A percentile compares a stretch with the other conserved stretches of the same genome.
These are phyloP conservation scores for Rhagonycha fulva DNA, from an alignment of 2,888 invertebrate species.

Conservation along the genomic window DNA sequence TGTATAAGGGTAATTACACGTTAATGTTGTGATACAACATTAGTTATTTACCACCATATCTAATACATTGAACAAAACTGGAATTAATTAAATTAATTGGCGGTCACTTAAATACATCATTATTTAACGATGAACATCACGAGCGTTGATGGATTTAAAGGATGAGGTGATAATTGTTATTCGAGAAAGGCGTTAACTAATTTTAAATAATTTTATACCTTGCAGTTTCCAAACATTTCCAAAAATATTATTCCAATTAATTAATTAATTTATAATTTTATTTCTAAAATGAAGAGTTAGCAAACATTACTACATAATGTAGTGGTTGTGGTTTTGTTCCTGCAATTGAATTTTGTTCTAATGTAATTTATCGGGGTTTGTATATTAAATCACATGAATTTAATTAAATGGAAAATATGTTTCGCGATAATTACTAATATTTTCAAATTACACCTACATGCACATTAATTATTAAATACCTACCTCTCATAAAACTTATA, in stretches of 20 bases:
- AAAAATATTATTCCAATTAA: not conserved
- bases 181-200: no score
- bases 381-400: not conserved
- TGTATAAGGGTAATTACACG: not conserved
- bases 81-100: not conserved
- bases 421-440: not conserved
- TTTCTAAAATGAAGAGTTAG: not conserved
- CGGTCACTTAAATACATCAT: not conserved
- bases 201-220: no score
- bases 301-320: not conserved
- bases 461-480: not conserved
- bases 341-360: not conserved
- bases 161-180: not conserved
- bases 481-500: slow-evolving; percentile 34
- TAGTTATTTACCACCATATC: not conserved
- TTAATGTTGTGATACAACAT: not conserved
- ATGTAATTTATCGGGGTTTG: not conserved
- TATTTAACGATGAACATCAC: not conserved
- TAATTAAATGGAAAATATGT: not conserved
- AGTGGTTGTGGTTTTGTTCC: not conserved
- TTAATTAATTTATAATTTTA: not conserved
- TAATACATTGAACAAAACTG: not conserved
- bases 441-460: no score
- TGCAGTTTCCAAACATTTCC: not conserved
- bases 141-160: not conserved